A percentile compares a stretch with the other conserved stretches of the same genome.
phyloP scores from a whole-genome alignment of 64 coral and sea anemone species.

The Porites australiensis region DNA sequence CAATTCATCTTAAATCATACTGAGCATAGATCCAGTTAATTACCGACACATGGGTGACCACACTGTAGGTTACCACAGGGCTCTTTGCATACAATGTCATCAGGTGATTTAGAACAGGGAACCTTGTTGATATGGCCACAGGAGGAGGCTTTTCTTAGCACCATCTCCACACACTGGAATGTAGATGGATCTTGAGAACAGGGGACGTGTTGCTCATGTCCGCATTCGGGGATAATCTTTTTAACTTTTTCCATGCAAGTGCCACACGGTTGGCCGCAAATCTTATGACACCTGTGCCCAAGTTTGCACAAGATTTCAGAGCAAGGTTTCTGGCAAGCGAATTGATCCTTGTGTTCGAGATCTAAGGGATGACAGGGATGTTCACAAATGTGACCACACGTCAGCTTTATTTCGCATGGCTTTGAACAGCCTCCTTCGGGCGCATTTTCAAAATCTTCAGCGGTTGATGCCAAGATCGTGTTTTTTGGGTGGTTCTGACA shows the following conservation, averaged over 20 bases:
- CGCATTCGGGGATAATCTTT: constrained; percentile 60
- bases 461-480: constrained; percentile 1
- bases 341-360: constrained; percentile 56
- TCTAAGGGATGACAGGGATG: constrained; percentile 66
- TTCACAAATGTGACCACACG: constrained; percentile 68
- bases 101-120: constrained; percentile 35
- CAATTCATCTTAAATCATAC: too few relatives aligned
- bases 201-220: constrained; percentile 43
- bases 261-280: constrained; percentile 54
- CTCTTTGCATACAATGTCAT: constrained; percentile 28
- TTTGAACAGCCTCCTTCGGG: constrained; percentile 71
- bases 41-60: constrained; percentile 54
- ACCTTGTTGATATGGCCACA: constrained; percentile 69
- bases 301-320: constrained; percentile 41
- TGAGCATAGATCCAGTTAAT: neutral
- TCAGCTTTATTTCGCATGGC: constrained; percentile 23
- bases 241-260: constrained; percentile 19
- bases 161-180: constrained; percentile 17
- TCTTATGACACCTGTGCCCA: constrained; percentile 39
- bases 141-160: constrained; percentile 32
- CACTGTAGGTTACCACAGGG: constrained; percentile 59
- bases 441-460: constrained; percentile 56
- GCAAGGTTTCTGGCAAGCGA: constrained; percentile 48
- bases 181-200: constrained; percentile 38
- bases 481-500: constrained; percentile 71